Percentiles rank a stretch among this genome's conserved stretches.
Evolutionary conservation across 2,113 vertebrate species (phyloP).

Genomic region (Gallinago media): DNA sequence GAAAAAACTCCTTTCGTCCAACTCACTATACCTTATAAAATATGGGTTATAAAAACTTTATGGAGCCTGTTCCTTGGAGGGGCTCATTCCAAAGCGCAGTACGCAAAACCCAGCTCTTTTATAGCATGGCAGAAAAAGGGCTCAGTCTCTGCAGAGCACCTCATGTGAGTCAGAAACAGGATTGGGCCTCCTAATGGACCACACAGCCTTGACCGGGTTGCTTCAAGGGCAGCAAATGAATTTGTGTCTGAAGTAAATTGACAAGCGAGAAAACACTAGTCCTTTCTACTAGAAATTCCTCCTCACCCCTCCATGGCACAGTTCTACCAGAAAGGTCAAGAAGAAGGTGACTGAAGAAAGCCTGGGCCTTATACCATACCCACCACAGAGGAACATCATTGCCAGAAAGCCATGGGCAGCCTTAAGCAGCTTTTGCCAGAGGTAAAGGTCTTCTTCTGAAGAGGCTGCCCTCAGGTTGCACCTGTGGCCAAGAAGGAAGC

Average conservation of each 20-base stretch:
- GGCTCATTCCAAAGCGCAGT: slow-evolving; percentile 60
- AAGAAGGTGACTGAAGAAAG: neutral
- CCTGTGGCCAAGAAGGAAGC: neutral
- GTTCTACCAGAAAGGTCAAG: neutral
- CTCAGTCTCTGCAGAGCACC: neutral
- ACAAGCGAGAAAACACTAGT: neutral
- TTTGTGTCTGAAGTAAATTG: neutral
- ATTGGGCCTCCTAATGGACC: neutral
- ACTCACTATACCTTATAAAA: slow-evolving; percentile 72
- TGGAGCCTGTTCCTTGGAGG: slow-evolving; percentile 62
- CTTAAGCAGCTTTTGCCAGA: neutral
- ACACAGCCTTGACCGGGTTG: slow-evolving; percentile 40
- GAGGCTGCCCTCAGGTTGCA: neutral
- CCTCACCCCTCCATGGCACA: fast-evolving
- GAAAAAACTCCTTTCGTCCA: slow-evolving; percentile 28
- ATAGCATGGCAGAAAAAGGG: slow-evolving; percentile 27
- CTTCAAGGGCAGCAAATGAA: neutral
- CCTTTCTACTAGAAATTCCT: neutral
- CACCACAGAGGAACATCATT: neutral
- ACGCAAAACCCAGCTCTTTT: slow-evolving; percentile 39
- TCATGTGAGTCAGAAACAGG: neutral
- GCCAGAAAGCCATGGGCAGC: neutral
- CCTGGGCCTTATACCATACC: fast-evolving
- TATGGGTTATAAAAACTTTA: slow-evolving; percentile 76
- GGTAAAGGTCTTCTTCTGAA: neutral